These are phyloP conservation scores for Coelopa pilipes DNA, from an alignment of 2,888 invertebrate species.

Conservation along the genomic window DNA sequence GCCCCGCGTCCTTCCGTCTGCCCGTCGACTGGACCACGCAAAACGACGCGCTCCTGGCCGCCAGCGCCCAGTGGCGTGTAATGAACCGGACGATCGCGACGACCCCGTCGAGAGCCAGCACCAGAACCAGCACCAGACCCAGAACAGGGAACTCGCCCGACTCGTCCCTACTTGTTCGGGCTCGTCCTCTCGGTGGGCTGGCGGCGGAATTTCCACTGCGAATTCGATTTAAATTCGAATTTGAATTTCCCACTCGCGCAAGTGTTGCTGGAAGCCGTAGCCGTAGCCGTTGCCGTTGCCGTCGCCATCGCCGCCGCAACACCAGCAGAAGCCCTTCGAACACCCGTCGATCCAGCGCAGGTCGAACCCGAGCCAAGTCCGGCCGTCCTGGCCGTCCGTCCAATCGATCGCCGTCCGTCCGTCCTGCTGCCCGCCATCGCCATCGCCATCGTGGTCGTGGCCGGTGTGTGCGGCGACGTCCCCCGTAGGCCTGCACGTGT, in stretches of 20 bases:
- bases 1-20: neutral
- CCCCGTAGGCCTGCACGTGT: constrained; percentile 67
- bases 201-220: neutral
- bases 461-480: constrained; percentile 46
- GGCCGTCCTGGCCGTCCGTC: neutral
- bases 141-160: constrained; percentile 2
- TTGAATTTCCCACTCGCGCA: neutral
- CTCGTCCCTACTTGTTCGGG: no score
- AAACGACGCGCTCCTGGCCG: constrained; percentile 6
- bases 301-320: no score
- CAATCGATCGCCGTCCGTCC: neutral
- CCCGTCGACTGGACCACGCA: neutral
- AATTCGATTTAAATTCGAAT: constrained; percentile 10
- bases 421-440: neutral
- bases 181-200: neutral
- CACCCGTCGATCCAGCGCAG: constrained; percentile 2
- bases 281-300: no score
- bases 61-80: constrained; percentile 12
- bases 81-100: neutral
- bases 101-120: neutral
- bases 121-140: neutral
- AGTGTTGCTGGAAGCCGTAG: neutral
- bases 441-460: neutral
- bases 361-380: no score
- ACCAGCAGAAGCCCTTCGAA: no score